Evolutionary conservation across 2,888 invertebrate genomes (phyloP).

Genomic region (Hetaerina titia): DNA sequence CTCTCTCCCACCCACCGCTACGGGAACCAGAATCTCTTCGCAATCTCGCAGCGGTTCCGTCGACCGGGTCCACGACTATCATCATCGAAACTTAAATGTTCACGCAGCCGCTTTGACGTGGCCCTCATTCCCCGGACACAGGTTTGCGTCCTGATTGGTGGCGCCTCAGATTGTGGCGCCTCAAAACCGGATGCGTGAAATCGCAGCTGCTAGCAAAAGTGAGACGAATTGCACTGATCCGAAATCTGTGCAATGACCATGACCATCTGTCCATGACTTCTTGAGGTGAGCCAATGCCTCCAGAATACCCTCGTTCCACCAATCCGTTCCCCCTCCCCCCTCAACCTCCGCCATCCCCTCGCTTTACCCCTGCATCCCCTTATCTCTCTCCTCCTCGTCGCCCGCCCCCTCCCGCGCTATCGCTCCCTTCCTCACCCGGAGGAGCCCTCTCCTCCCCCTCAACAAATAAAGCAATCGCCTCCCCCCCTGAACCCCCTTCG

Average conservation of each 20-base stretch:
- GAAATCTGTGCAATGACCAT: not conserved
- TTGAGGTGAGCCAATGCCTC: not conserved
- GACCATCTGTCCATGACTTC: not conserved
- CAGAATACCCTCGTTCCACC: not conserved
- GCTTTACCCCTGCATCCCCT: not conserved
- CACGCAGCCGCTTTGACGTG: too few species aligned
- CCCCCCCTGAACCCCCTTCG: not conserved
- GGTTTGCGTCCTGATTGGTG: too few species aligned
- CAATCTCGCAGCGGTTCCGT: too few species aligned
- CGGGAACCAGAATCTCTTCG: too few species aligned
- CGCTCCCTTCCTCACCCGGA: not conserved
- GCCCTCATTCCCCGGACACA: too few species aligned
- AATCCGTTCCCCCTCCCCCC: not conserved
- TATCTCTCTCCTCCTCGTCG: not conserved
- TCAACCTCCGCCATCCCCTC: not conserved
- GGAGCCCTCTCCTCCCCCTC: not conserved
- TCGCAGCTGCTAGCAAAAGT: too few species aligned
- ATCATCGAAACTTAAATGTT: too few species aligned
- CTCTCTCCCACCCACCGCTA: too few species aligned
- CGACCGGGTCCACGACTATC: too few species aligned
- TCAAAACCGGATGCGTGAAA: too few species aligned
- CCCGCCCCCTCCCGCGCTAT: not conserved
- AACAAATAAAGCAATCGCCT: not conserved
- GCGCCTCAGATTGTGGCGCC: too few species aligned
- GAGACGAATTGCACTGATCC: too few species aligned